phyloP scores from a whole-genome alignment of 2,888 invertebrate species.

The Muschampia plurimacula region DNA sequence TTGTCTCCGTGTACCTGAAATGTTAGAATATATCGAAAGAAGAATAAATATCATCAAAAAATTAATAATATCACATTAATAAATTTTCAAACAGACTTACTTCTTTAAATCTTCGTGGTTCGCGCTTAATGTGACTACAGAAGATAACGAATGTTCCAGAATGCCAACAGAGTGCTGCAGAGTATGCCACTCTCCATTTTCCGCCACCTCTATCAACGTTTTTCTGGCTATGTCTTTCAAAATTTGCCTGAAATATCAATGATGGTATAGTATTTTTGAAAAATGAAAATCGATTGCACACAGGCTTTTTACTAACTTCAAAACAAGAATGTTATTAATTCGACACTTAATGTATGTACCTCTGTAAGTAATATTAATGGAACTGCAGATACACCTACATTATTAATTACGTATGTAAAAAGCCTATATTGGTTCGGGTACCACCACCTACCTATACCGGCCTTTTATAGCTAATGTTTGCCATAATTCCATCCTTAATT shows the following conservation, averaged over 20 bases:
- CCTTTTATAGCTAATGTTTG: too few relatives aligned
- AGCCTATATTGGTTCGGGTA: too few relatives aligned
- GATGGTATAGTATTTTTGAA: background rate
- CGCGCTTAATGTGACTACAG: constrained; percentile 49
- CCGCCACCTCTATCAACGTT: constrained; percentile 64
- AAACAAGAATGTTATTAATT: too few relatives aligned
- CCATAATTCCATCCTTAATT: too few relatives aligned
- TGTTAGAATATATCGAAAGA: background rate
- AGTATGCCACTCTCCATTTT: constrained; percentile 57
- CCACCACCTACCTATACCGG: too few relatives aligned
- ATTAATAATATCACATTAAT: background rate
- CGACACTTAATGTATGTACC: too few relatives aligned
- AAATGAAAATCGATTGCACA: too few relatives aligned
- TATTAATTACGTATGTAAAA: too few relatives aligned
- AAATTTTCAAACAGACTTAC: constrained; percentile 49
- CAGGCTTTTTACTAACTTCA: too few relatives aligned
- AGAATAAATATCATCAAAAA: background rate
- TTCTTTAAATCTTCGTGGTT: constrained; percentile 55
- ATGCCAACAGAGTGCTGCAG: constrained; percentile 56
- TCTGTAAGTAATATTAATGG: too few relatives aligned
- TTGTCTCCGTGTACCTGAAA: too few relatives aligned
- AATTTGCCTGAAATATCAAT: constrained; percentile 55
- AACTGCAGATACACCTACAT: too few relatives aligned
- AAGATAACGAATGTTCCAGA: constrained; percentile 53
- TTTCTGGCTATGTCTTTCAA: constrained; percentile 61